Base-by-base conservation (phyloP, 2,797 vertebrate species). In the Limosa lapponica region DNA sequence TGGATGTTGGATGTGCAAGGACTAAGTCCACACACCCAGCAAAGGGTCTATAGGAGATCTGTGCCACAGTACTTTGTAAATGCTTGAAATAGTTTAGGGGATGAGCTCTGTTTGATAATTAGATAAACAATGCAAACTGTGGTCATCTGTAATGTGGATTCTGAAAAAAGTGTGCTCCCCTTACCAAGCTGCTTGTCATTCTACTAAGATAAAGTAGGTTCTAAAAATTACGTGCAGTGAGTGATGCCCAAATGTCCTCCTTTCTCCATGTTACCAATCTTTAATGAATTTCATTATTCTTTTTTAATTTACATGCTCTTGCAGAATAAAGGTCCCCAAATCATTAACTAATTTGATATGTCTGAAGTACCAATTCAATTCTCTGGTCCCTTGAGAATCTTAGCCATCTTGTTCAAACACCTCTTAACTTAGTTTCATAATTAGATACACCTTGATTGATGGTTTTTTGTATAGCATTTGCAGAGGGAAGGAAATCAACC, bases 291-390 rank as follows among this genome's bases (percentile, higher is more conserved):
- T 96, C 97, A 98, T 98, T 98, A 98, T 97, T 98, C 97, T 97
- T 97, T 96, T 97, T 96, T 95, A 97, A 98, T 98, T 98, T 98
- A 97, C 97, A 97, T 96, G 93, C 90, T 97, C 95, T 96, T 96
- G 94, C 95, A 97, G 97, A 97, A 98, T 96, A 95, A 97, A 97
- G 97, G 97, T 97, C 96, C 97, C 97, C 96, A 97, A 98, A 97
- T 98, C 97, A 98, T 98, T 98, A 98, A 98, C 96, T 98, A 98
- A 98, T 98, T 98, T 98, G 97, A 98, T 98, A 97, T 96, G 86
- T 97, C 97, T 98, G 84, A 74, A 98, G 94, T 85, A 97, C 96
- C 97, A 98, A 98, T 98, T 97, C 96, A 97, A 97, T 98, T 97
- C 96, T 87, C 36, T 20, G 41, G 83, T 95, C 97, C 91, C 97